Conservation (phyloP, 1,140 invertebrate genomes). For the Samia ricini region DNA sequence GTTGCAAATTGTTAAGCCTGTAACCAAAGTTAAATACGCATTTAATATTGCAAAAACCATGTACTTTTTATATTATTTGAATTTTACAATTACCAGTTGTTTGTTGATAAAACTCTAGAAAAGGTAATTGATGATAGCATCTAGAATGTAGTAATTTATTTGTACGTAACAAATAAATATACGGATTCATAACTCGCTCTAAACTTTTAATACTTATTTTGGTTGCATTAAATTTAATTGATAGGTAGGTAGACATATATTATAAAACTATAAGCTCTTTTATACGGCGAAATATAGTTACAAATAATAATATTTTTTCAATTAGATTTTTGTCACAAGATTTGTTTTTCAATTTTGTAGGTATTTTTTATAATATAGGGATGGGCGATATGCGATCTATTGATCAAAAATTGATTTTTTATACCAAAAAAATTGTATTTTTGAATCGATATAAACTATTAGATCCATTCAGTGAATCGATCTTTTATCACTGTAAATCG, state of each 20-base stretch:
- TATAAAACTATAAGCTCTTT: background rate
- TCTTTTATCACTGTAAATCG: no score
- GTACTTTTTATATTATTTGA: no score
- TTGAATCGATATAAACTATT: no score
- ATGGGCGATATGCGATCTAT: no score
- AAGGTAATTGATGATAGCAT: conserved; percentile 40
- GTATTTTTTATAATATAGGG: no score
- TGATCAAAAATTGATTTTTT: no score
- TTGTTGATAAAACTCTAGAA: conserved; percentile 43
- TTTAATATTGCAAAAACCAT: no score
- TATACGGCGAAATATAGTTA: background rate
- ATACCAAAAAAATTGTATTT: no score
- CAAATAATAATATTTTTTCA: no score
- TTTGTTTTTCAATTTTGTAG: no score
- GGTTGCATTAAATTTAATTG: background rate
- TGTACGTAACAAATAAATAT: background rate
- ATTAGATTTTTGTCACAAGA: no score
- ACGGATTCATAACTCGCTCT: background rate
- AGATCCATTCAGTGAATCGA: no score
- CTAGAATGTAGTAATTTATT: conserved; percentile 9
- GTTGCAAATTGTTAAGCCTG: conserved; percentile 38
- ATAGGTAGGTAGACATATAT: background rate
- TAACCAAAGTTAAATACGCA: background rate
- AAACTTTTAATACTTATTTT: background rate
- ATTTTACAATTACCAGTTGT: conserved; percentile 33